Evolutionary conservation across 2,113 vertebrate species (phyloP).

Genomic region (Ictalurus furcatus): DNA sequence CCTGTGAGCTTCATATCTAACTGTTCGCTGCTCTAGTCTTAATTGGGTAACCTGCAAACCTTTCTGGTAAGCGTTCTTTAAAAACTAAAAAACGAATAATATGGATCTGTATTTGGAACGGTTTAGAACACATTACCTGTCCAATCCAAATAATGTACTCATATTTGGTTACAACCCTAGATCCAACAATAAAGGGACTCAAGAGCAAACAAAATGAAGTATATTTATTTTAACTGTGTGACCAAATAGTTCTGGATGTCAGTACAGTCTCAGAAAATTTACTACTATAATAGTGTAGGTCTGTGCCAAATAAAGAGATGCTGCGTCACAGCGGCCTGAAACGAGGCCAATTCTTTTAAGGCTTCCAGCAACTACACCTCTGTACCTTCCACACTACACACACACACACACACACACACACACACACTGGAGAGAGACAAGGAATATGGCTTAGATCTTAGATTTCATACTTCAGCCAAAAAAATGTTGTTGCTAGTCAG

Average conservation of each 20-base stretch:
- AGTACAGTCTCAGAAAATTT: background rate
- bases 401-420: constrained; percentile 3
- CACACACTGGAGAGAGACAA: background rate
- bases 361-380: background rate
- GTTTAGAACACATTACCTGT: background rate
- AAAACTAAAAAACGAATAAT: background rate
- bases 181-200: background rate
- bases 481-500: background rate
- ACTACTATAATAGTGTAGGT: background rate
- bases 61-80: background rate
- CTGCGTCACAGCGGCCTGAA: background rate
- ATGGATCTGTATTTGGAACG: background rate
- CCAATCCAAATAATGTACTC: background rate
- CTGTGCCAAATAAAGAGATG: constrained; percentile 4
- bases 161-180: background rate
- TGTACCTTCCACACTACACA: background rate
- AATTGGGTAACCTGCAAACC: background rate
- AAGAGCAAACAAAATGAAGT: background rate
- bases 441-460: background rate
- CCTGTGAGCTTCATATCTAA: background rate
- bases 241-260: background rate
- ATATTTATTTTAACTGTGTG: background rate
- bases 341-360: constrained; percentile 21
- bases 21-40: background rate
- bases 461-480: background rate